Conservation (phyloP, 2,113 vertebrate genomes). For the Gymnorhina tibicen region DNA sequence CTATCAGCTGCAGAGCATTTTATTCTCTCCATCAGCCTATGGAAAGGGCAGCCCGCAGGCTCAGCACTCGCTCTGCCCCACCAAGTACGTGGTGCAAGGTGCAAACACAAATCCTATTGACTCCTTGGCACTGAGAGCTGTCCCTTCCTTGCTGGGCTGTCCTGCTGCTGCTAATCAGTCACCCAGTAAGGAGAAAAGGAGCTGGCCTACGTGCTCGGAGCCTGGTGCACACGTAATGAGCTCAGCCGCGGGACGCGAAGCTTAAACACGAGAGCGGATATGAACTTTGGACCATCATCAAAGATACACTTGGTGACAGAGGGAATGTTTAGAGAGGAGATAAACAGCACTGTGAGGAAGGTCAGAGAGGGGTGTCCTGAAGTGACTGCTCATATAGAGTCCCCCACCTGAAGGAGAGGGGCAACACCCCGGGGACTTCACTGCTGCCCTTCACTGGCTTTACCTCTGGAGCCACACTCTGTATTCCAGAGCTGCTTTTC, state of each 20-base stretch:
- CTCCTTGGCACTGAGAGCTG: background rate
- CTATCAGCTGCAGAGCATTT: background rate
- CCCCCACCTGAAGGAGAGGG: background rate
- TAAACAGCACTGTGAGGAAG: conserved; percentile 15
- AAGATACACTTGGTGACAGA: background rate
- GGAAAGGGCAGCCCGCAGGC: rapidly evolving
- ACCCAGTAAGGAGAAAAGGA: background rate
- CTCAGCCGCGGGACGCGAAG: background rate
- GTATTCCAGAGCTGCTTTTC: background rate
- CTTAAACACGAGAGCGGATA: conserved; percentile 47
- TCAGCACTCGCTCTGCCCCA: background rate
- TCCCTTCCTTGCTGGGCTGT: background rate
- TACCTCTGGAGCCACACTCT: background rate
- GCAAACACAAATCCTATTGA: background rate
- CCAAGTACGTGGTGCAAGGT: rapidly evolving
- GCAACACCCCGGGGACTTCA: rapidly evolving
- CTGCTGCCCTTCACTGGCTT: background rate
- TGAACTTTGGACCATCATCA: conserved; percentile 49
- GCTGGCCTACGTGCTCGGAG: conserved; percentile 20
- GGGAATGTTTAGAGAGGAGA: conserved; percentile 52
- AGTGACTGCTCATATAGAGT: background rate
- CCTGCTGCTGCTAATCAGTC: background rate
- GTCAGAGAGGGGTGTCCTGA: background rate
- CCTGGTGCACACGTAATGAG: background rate
- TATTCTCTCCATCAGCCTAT: background rate